Evolutionary conservation across 2,888 invertebrate species (phyloP), one percentile per base, ranked within the genome.

Genomic region (Plebejus argus): DNA sequence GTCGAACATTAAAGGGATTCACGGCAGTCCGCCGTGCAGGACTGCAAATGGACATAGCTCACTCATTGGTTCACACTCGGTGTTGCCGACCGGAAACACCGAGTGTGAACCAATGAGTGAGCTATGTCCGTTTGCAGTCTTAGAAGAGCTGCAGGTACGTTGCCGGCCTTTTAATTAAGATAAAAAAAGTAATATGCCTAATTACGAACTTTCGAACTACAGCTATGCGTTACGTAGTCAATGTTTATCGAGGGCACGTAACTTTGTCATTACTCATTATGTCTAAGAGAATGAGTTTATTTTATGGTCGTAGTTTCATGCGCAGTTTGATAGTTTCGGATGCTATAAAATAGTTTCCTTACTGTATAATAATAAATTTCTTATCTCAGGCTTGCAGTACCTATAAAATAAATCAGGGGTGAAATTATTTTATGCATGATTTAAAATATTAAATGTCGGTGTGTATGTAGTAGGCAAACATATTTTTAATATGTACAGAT

Each of bases 341-440:
- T 61, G 61, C 23, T 66, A 66, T 66, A 66, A 71, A 71, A 71
- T 71, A 71, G 39, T 71, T 71, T 71, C n/a, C 66, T 66, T 71
- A 35, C 28, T 8, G 7, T 58, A 70, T 49, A 15, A 53, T 70
- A 70, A 49, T 8, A 76, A 35, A 20, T 6, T 35, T 71, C 71
- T 39, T 77, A 77, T 72, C 71, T 56, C 35, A 53, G 1, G 23
- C 53, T 56, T 20, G 71, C 72, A 71, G 23, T 39, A 23, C 18
- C 61, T 66, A 81, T 87, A 87, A 89, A 89, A 70, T 80, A 84
- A 84, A 80, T 83, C 82, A 81, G 82, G 84, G 79, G 82, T 85
- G 82, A 87, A 90, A 86, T 82, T 86, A 88, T 88, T 88, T 87
- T 84, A 87, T 82, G 88, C 87, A 81, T 86, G 85, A 86, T 82